Evolutionary conservation across 2,888 invertebrate species (phyloP), one percentile per base, ranked within the genome.

Genomic region (Sphaerophoria rueppellii): DNA sequence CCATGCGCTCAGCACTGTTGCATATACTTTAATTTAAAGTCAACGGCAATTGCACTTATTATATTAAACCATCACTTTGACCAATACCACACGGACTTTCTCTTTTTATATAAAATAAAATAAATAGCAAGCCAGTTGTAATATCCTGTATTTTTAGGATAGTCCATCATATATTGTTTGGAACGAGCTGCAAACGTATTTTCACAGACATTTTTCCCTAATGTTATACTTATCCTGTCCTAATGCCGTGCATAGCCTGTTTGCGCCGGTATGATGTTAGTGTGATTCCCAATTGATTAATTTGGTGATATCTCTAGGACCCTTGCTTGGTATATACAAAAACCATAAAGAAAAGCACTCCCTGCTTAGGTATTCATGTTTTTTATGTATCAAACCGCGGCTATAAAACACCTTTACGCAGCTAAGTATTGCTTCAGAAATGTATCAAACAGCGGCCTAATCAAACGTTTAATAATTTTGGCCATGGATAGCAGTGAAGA

Each of bases 281-380:
- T 63, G n/a, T 54, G 76, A 85, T 81, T 85, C 85, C 85, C 85
- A 40, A 77, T 77, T 81, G 85, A 85, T 81, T 85, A 85, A 85
- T 85, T 85, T 85, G 81, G 85, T 63, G 81, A 77, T 81, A 65
- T 24, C 24, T 24, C 24, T 24, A 24, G 24, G 24, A 24, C 24
- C 24, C 24, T 24, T 1, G 24, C 48, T 50, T 14, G 12, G 12
- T 60, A 60, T 60, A 43, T 60, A 60, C 3, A 52, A 24, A 52
- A 24, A 14, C n/a, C n/a, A n/a, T n/a, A 6, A 50, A 50, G 16
- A 50, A 58, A 85, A 85, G 61, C 80, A 85, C 83, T 63, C 83
- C 83, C 57, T 76, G 61, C 52, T 80, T 69, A 52, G 57, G 69
- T 75, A 54, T 63, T 69, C 61, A 78, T 79, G 50, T 58, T 37